Percentiles rank a stretch among this genome's conserved stretches.
Evolutionary conservation across 2,113 vertebrate species (phyloP).

Genomic region (Engystomops pustulosus): DNA sequence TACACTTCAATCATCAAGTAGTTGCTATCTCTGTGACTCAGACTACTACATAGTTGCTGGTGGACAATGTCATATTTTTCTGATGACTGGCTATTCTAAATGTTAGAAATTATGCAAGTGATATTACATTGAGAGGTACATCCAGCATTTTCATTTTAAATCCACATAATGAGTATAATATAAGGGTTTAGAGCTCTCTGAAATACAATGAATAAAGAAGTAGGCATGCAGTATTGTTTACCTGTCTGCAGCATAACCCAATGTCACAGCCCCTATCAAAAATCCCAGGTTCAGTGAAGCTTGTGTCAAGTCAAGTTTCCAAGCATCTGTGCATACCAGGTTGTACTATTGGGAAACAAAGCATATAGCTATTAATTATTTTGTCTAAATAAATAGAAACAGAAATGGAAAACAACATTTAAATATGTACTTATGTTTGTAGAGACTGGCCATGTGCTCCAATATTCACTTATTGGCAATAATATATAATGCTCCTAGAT

Average conservation of each 20-base stretch:
- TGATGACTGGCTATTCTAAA: not conserved
- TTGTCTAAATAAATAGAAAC: not conserved
- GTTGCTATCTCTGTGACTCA: too few species aligned
- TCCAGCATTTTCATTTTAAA: not conserved
- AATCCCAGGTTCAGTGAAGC: conserved; percentile 89
- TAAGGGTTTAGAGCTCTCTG: not conserved
- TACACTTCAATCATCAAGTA: too few species aligned
- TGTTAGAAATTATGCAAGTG: not conserved
- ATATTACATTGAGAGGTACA: not conserved
- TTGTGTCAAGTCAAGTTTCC: conserved; percentile 92
- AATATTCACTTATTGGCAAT: too few species aligned
- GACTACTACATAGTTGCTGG: too few species aligned
- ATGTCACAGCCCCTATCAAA: conserved; percentile 82
- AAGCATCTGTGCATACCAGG: conserved; percentile 85
- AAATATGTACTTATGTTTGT: not conserved
- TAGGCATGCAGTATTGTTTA: conserved; percentile 62
- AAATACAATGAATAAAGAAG: not conserved
- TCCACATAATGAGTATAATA: too few species aligned
- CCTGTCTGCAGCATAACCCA: conserved; percentile 95
- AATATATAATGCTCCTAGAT: too few species aligned
- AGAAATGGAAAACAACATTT: too few species aligned
- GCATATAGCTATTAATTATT: conserved; percentile 23
- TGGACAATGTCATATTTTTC: too few species aligned
- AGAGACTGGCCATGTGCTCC: not conserved
- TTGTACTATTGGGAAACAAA: conserved; percentile 82